A percentile compares a stretch with the other conserved stretches of the same genome.
These are phyloP conservation scores for Nixonia krombeini DNA, from an alignment of 1,140 invertebrate genomes.

Conservation along the genomic window DNA sequence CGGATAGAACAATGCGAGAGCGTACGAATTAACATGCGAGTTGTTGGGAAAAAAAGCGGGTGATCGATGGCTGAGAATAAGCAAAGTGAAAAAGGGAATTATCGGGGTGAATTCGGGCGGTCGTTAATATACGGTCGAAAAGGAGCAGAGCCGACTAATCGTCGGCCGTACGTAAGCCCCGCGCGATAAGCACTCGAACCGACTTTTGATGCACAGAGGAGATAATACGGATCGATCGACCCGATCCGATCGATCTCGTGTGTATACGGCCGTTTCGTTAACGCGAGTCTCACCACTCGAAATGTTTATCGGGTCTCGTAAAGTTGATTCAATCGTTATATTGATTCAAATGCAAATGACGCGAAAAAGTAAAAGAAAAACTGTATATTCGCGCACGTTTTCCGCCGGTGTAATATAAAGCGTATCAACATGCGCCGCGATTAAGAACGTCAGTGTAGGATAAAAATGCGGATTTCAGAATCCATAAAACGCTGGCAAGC, in stretches of 20 bases:
- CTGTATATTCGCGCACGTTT: too few relatives aligned
- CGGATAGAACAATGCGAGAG: slow-evolving; percentile 39
- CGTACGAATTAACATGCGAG: slow-evolving; percentile 54
- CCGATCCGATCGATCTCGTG: too few relatives aligned
- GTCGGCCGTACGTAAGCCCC: slow-evolving; percentile 4
- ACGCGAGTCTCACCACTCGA: too few relatives aligned
- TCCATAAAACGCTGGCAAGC: too few relatives aligned
- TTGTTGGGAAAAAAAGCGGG: slow-evolving; percentile 24
- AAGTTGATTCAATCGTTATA: too few relatives aligned
- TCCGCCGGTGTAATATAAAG: too few relatives aligned
- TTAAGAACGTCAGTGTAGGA: slow-evolving; percentile 42
- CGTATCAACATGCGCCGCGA: too few relatives aligned
- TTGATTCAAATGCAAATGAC: too few relatives aligned
- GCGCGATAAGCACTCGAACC: slow-evolving; percentile 47
- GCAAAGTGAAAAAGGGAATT: slow-evolving; percentile 17
- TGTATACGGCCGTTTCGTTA: too few relatives aligned
- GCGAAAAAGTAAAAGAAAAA: too few relatives aligned
- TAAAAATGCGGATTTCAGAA: neutral
- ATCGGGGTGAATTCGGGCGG: slow-evolving; percentile 9
- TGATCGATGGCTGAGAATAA: slow-evolving; percentile 25
- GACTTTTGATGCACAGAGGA: slow-evolving; percentile 47
- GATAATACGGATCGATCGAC: slow-evolving; percentile 48
- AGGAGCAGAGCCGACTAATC: slow-evolving; percentile 7
- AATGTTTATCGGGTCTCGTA: too few relatives aligned
- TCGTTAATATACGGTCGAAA: slow-evolving; percentile 17